These are phyloP conservation scores for Anarhynchus alexandrinus DNA, from an alignment of 2,113 vertebrate species.

Conservation along the genomic window DNA sequence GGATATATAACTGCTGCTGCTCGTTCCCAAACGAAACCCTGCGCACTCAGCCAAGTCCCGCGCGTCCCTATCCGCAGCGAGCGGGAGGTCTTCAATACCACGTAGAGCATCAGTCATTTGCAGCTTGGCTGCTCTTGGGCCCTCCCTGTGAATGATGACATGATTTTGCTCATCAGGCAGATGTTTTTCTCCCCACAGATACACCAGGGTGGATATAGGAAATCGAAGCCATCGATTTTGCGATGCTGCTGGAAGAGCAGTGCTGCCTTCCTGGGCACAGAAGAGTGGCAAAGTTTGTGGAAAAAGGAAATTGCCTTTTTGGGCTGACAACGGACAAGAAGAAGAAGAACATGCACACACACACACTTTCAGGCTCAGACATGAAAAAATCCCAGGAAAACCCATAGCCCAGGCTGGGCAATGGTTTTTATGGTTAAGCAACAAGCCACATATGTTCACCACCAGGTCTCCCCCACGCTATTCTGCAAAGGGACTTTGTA, in stretches of 20 bases:
- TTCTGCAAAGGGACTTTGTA: neutral
- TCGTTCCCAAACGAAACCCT: neutral
- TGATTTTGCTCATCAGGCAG: neutral
- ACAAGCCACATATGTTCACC: neutral
- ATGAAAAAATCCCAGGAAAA: neutral
- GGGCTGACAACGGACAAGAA: neutral
- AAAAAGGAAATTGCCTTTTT: neutral
- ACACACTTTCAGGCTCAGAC: neutral
- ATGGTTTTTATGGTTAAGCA: neutral
- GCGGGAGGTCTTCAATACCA: neutral
- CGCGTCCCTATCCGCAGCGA: accelerated
- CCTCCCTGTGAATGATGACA: neutral
- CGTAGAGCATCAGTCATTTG: neutral
- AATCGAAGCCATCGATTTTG: neutral
- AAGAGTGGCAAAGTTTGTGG: neutral
- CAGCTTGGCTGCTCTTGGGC: neutral
- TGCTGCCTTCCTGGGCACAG: neutral
- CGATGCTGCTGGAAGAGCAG: neutral
- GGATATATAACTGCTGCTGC: slow-evolving; percentile 1
- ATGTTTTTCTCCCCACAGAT: neutral
- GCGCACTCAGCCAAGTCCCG: accelerated
- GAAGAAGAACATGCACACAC: neutral
- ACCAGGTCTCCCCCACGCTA: neutral
- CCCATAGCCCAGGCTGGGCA: neutral
- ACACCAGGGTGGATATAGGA: neutral